Conservation (phyloP, 2,888 invertebrate genomes). For the Hyposoter didymator region DNA sequence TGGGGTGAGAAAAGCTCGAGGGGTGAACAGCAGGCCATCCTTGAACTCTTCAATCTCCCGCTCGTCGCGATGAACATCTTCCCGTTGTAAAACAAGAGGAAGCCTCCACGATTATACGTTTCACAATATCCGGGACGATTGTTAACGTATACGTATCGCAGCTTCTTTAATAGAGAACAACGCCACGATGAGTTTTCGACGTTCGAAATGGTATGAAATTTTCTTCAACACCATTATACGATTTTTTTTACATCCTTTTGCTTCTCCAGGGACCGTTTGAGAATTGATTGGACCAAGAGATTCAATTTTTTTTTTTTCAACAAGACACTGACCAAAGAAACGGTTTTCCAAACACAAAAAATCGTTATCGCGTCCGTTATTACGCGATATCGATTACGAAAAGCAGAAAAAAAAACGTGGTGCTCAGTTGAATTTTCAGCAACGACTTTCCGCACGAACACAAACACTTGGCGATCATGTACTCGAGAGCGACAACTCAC, state of each 20-base stretch:
- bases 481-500: constrained; percentile 31
- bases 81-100: constrained; percentile 23
- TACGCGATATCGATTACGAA: constrained; percentile 2
- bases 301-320: not conserved
- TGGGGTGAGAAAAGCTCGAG: not conserved
- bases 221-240: not conserved
- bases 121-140: constrained; percentile 46
- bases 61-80: constrained; percentile 45
- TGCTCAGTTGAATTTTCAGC: not conserved
- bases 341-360: no score
- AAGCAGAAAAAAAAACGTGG: constrained; percentile 1
- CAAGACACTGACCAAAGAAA: not conserved
- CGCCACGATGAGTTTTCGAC: constrained; percentile 20
- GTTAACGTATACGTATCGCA: constrained; percentile 5
- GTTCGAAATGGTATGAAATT: not conserved
- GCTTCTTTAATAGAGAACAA: constrained; percentile 13
- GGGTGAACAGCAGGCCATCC: constrained; percentile 23
- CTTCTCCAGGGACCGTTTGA: not conserved
- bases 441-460: not conserved
- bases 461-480: not conserved
- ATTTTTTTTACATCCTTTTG: not conserved
- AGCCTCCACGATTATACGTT: constrained; percentile 12
- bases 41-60: constrained; percentile 17
- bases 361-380: not conserved
- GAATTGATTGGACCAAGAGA: not conserved